Evolutionary conservation across 2,797 vertebrate genomes (phyloP).

Genomic region (Steatocranus sp.): DNA sequence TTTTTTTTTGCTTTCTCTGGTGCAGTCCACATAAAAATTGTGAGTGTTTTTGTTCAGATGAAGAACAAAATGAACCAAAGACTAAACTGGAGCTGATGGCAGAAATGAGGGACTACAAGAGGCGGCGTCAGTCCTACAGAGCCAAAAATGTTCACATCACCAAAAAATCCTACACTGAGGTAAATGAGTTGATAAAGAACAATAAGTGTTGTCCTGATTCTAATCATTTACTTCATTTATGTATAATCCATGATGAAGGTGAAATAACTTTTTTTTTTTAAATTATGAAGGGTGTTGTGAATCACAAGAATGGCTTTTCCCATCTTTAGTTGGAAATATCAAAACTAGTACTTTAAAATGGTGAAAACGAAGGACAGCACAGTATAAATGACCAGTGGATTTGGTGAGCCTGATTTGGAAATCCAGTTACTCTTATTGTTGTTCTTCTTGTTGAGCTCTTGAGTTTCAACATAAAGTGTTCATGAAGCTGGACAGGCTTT

Average conservation of each 20-base stretch:
- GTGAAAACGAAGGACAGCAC: neutral
- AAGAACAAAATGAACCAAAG: conserved; percentile 87
- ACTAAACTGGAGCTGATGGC: conserved; percentile 96
- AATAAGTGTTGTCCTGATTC: neutral
- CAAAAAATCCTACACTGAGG: conserved; percentile 97
- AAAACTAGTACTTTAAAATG: neutral
- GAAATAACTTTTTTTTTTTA: neutral
- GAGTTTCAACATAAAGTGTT: neutral
- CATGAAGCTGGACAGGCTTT: neutral
- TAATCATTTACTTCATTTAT: neutral
- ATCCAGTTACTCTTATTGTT: neutral
- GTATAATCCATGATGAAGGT: neutral
- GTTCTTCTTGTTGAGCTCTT: neutral
- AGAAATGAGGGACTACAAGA: conserved; percentile 98
- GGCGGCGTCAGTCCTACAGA: conserved; percentile 92
- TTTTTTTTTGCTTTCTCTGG: fast-evolving
- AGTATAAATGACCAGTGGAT: neutral
- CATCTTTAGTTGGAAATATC: neutral
- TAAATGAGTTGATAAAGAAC: neutral
- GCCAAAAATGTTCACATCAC: conserved; percentile 99
- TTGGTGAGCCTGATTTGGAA: neutral
- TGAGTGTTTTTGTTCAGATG: conserved; percentile 67
- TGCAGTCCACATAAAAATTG: neutral
- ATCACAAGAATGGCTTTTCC: neutral
- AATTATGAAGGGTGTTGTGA: neutral